Conservation (phyloP, 1,140 invertebrate genomes). For the Drosophila melanogaster region Release_6_plus_ISO1_MT NT_037436.4:15648501-15649000, state of each 20-base stretch:
- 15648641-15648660: background rate
- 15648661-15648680: background rate
- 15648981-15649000: background rate
- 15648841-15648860: background rate
- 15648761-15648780: background rate
- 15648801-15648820: conserved; percentile 8
- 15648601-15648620: background rate
- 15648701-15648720: background rate
- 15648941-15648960: conserved; percentile 4
- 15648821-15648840: background rate
- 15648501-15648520: background rate
- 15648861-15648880: background rate
- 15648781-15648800: background rate
- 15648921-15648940: background rate
- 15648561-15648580: background rate
- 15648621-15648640: background rate
- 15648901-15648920: background rate
- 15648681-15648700: background rate
- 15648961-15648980: background rate
- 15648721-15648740: conserved; percentile 11
- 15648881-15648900: conserved; percentile 1
- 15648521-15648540: background rate
- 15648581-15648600: background rate
- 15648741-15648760: conserved; percentile 7
- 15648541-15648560: conserved; percentile 29